Evolutionary conservation across 2,888 invertebrate genomes (phyloP).

Genomic region (Thera obeliscata): DNA sequence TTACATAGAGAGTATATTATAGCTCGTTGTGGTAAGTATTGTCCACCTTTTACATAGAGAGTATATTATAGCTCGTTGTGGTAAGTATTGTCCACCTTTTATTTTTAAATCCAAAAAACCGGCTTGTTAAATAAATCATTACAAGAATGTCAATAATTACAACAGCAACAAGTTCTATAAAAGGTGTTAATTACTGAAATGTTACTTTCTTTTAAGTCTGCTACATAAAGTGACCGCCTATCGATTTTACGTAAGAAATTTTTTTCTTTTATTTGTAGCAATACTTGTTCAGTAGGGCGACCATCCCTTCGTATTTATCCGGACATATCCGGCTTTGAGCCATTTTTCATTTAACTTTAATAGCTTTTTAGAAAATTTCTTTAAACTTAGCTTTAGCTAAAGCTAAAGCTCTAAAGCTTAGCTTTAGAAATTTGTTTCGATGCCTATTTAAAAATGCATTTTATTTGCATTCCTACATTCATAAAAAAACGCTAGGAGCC

Average conservation of each 20-base stretch:
- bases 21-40: too few species aligned
- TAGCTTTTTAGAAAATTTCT: too few species aligned
- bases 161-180: background rate
- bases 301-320: background rate
- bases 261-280: constrained; percentile 22
- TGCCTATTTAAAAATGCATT: too few species aligned
- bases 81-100: too few species aligned
- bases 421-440: too few species aligned
- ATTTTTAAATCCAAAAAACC: background rate
- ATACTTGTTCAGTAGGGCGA: background rate
- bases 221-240: constrained; percentile 16
- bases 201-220: constrained; percentile 18
- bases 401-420: too few species aligned
- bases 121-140: background rate
- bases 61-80: too few species aligned
- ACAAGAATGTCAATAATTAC: background rate
- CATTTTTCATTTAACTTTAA: background rate
- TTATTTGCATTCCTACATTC: too few species aligned
- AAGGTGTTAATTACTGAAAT: constrained; percentile 15
- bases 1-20: too few species aligned
- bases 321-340: background rate
- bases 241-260: constrained; percentile 36
- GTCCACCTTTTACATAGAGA: too few species aligned
- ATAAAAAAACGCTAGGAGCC: too few species aligned
- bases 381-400: too few species aligned